Conservation (phyloP, 2,888 invertebrate species). For the Drosophila robusta region DNA sequence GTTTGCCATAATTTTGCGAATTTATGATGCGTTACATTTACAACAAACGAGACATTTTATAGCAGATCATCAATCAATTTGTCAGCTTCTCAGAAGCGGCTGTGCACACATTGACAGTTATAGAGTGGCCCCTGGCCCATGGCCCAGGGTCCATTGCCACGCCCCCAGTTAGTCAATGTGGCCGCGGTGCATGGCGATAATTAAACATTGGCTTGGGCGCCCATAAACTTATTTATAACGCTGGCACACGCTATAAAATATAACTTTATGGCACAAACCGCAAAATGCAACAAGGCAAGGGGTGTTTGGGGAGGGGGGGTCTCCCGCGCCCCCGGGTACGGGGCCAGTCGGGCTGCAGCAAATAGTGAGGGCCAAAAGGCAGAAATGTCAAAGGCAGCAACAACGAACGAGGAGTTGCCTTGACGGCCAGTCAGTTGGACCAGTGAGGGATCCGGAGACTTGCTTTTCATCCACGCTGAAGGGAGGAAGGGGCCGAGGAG, state of each 20-base stretch:
- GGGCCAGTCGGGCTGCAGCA: conserved; percentile 13
- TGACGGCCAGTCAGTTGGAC: conserved; percentile 38
- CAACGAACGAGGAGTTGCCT: conserved; percentile 41
- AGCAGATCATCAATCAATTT: conserved; percentile 84
- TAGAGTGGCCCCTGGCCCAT: conserved; percentile 19
- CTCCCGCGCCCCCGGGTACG: too few species aligned
- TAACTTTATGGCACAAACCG: conserved; percentile 70
- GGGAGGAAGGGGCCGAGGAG: not conserved
- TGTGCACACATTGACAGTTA: conserved; percentile 67
- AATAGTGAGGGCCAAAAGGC: conserved; percentile 20
- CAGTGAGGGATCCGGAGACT: not conserved
- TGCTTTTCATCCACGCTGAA: too few species aligned
- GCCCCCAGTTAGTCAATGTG: conserved; percentile 21
- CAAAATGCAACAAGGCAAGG: conserved; percentile 49
- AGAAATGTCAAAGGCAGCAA: conserved; percentile 62
- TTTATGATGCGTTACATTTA: conserved; percentile 84
- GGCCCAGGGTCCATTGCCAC: conserved; percentile 11
- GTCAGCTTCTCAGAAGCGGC: conserved; percentile 67
- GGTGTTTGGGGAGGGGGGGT: not conserved
- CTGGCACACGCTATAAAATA: conserved; percentile 68
- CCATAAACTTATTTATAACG: conserved; percentile 70
- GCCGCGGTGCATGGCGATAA: conserved; percentile 43
- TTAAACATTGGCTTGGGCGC: conserved; percentile 64
- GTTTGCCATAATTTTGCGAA: conserved; percentile 76
- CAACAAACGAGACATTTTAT: conserved; percentile 84